phyloP scores from a whole-genome alignment of 2,888 invertebrate genomes.

The Heterodera filipjevi region DNA sequence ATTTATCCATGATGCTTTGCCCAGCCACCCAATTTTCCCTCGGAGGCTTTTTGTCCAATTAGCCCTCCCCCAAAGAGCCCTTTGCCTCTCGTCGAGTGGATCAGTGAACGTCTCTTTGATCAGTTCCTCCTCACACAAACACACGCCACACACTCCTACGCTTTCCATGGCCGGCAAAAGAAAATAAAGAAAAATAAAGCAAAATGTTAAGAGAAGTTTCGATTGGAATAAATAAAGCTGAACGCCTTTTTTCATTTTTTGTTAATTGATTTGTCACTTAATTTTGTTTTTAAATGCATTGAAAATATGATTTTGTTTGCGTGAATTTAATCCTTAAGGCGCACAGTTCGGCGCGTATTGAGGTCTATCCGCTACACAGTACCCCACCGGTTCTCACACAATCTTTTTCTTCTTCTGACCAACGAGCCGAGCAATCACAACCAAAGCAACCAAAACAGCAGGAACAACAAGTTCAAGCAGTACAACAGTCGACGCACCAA shows the following conservation, averaged over 20 bases:
- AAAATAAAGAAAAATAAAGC: not conserved
- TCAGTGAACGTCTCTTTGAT: constrained; percentile 1
- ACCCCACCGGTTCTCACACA: constrained; percentile 25
- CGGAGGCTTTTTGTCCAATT: constrained; percentile 13
- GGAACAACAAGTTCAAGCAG: constrained; percentile 32
- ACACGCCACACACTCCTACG: constrained; percentile 6
- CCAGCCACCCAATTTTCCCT: not conserved
- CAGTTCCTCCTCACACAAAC: not conserved
- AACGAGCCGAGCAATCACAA: constrained; percentile 24
- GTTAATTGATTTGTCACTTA: not conserved
- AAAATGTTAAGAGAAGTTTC: not conserved
- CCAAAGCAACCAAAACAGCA: too few relatives aligned
- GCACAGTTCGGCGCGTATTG: constrained; percentile 61
- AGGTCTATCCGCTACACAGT: constrained; percentile 61
- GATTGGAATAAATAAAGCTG: too few relatives aligned
- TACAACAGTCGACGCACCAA: constrained; percentile 22
- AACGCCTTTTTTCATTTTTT: not conserved
- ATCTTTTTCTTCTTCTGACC: constrained; percentile 5
- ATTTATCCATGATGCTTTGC: constrained; percentile 12
- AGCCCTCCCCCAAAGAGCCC: not conserved
- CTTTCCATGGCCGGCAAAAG: constrained; percentile 5
- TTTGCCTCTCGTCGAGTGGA: not conserved
- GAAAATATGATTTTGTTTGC: too few relatives aligned
- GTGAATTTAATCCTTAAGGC: constrained; percentile 48
- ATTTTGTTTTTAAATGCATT: not conserved